Conservation (phyloP, 2,888 invertebrate genomes). For the Ectropis crepuscularia region DNA sequence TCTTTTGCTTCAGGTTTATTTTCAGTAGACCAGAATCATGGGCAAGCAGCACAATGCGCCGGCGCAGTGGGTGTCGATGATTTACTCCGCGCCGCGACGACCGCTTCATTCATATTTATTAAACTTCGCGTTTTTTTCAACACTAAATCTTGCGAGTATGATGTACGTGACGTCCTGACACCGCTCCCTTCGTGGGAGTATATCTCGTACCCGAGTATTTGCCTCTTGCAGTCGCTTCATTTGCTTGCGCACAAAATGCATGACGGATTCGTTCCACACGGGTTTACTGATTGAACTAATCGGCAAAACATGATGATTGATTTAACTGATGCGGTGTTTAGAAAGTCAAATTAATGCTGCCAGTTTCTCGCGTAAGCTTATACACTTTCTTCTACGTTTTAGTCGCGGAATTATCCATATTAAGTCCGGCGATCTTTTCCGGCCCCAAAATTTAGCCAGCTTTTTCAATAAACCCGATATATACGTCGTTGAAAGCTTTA, state of each 20-base stretch:
- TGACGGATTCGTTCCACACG: constrained; percentile 35
- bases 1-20: neutral
- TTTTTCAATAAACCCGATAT: constrained; percentile 20
- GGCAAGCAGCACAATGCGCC: constrained; percentile 51
- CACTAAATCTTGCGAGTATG: constrained; percentile 67
- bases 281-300: constrained; percentile 36
- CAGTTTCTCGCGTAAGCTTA: constrained; percentile 5
- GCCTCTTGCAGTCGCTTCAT: constrained; percentile 31
- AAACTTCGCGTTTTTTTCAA: constrained; percentile 69
- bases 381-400: constrained; percentile 2
- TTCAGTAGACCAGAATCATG: constrained; percentile 18
- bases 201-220: constrained; percentile 33
- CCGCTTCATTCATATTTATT: constrained; percentile 78
- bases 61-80: constrained; percentile 78
- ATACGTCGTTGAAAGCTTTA: constrained; percentile 20
- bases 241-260: constrained; percentile 32
- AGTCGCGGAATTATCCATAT: neutral
- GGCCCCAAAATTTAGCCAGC: constrained; percentile 7
- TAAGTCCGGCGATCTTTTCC: constrained; percentile 1
- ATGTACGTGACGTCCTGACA: constrained; percentile 64
- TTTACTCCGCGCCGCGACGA: constrained; percentile 64
- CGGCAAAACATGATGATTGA: constrained; percentile 38
- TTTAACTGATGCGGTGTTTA: constrained; percentile 35
- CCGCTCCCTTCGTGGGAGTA: constrained; percentile 42
- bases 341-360: constrained; percentile 30